Base-by-base conservation (phyloP, 2,113 vertebrate species). In the Martes martes region DNA sequence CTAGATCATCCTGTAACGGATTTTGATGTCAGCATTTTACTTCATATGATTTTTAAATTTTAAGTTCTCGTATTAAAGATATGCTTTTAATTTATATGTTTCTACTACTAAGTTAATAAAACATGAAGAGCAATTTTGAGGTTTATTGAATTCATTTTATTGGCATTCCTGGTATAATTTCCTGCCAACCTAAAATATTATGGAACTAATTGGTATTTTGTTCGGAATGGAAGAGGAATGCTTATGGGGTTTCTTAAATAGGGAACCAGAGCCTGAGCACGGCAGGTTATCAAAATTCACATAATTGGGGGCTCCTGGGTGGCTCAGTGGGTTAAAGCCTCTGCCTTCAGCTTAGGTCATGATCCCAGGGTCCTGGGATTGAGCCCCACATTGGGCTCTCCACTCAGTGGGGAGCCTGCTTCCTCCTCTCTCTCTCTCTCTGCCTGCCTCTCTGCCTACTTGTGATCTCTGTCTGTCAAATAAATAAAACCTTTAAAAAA, bases 191-290 rank as follows among this genome's bases (percentile, higher is more conserved):
- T 65, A 61, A 84, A 89, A 74, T 73, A 24, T 0, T 16, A 6
- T 14, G 42, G 61, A 23, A 50, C 28, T 42, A 11, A 14, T 45
- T 76, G 33, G n/a, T 69, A 4, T 45, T 84, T 69, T 61, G 18
- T 84, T 71, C 16, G 8, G 23, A 57, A 84, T 19, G 24, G 19
- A 6, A 31, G 39, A 8, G 33, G 73, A 78, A 91, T 5, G n/a
- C 57, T 21, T 52, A 16, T 8, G 21, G 42, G 7, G 4, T 24
- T 10, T 10, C 83, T 79, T 67, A 59, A 63, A 45, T 42, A 4
- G 2, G 45, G 28, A 45, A 4, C 52, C 78, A 39, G 24, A 15
- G 39, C 1, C 0, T 1, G 6, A 59, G 14, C 23, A 4, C 11
- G 23, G 26, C 7, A 0, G 0, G 2, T 33, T 8, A 55, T 26